Percentiles rank a stretch among this genome's conserved stretches.
Conservation (phyloP, 2,888 invertebrate species). For the Craniophora ligustri region DNA sequence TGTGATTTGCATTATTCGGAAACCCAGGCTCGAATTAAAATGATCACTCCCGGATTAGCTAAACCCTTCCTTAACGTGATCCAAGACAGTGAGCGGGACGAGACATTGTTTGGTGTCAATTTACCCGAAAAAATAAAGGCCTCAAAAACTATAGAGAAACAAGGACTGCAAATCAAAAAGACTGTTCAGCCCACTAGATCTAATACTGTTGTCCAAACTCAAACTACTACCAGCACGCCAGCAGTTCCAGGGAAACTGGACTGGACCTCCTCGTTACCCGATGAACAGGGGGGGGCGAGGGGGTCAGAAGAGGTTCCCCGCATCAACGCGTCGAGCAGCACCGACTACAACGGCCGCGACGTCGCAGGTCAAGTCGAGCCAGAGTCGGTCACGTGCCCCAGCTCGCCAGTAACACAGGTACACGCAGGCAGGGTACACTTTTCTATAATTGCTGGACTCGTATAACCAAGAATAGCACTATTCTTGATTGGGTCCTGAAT, state of each 20-base stretch:
- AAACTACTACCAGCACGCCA: background rate
- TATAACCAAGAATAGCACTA: background rate
- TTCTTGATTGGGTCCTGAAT: constrained; percentile 4
- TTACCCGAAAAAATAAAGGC: constrained; percentile 26
- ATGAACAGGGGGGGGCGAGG: constrained; percentile 20
- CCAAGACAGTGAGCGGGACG: constrained; percentile 24
- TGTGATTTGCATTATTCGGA: constrained; percentile 6
- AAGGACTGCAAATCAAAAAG: constrained; percentile 26
- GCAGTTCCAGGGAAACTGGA: constrained; percentile 25
- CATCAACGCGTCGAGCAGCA: constrained; percentile 2
- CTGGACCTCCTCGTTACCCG: constrained; percentile 20
- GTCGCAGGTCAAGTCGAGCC: background rate
- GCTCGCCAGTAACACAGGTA: constrained; percentile 6
- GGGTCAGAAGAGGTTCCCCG: constrained; percentile 4
- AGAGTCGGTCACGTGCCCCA: constrained; percentile 1
- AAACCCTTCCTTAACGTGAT: constrained; percentile 26
- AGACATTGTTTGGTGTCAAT: constrained; percentile 18
- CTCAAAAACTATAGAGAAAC: constrained; percentile 30
- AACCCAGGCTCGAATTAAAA: constrained; percentile 9
- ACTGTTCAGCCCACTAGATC: background rate
- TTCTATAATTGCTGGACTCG: constrained; percentile 8
- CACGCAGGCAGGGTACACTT: constrained; percentile 4
- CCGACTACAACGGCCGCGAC: background rate
- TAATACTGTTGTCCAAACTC: background rate
- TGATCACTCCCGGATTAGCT: constrained; percentile 10